Conservation (phyloP, 2,113 vertebrate species). For the Ginglymostoma cirratum region DNA sequence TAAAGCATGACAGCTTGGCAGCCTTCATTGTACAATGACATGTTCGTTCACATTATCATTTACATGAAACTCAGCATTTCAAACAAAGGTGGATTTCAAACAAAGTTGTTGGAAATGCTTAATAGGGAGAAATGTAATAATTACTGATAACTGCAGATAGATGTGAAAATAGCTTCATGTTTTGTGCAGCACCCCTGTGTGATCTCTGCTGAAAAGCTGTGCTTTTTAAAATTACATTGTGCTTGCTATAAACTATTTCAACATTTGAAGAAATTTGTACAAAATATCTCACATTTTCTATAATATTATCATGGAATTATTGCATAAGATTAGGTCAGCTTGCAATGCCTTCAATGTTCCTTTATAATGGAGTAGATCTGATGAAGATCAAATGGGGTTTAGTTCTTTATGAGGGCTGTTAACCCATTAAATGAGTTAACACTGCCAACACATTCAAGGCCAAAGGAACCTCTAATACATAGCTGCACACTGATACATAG, state of each 20-base stretch:
- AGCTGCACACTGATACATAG: background rate
- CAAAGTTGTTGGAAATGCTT: constrained; percentile 6
- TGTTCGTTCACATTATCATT: constrained; percentile 4
- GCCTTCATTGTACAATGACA: background rate
- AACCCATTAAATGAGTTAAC: background rate
- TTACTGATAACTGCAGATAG: background rate
- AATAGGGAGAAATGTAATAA: background rate
- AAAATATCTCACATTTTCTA: background rate
- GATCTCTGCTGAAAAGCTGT: background rate
- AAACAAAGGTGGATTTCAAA: constrained; percentile 16
- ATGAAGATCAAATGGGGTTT: background rate
- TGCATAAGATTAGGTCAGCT: background rate
- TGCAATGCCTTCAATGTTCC: background rate
- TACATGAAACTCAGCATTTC: background rate
- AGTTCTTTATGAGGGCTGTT: background rate
- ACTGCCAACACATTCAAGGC: background rate
- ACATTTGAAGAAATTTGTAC: background rate
- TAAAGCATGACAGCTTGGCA: constrained; percentile 6
- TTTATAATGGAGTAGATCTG: background rate
- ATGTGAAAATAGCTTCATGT: background rate
- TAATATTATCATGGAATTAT: background rate
- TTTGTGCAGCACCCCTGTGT: background rate
- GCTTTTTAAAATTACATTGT: background rate
- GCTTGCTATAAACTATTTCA: background rate
- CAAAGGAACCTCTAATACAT: background rate